Conservation (phyloP, 2,797 vertebrate species). For the Euthynnus affinis region DNA sequence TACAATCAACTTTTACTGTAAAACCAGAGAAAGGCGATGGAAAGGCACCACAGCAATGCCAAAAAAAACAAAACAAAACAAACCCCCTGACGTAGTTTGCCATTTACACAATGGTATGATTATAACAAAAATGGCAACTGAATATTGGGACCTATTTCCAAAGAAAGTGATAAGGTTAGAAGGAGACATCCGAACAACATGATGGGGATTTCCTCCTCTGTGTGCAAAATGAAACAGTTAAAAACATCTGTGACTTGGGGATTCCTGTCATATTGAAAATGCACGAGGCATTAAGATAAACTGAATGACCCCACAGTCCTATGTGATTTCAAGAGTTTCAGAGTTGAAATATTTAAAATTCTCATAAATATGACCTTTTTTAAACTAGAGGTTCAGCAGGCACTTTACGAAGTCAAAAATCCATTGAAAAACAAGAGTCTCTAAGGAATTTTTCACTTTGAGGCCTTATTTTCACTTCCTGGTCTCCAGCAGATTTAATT, state of each 20-base stretch:
- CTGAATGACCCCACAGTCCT: no score
- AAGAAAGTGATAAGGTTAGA: slow-evolving; percentile 5
- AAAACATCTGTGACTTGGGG: neutral
- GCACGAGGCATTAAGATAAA: no score
- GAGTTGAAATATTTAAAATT: no score
- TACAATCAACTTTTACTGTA: neutral
- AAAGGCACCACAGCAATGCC: neutral
- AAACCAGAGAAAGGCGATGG: neutral
- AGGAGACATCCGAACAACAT: fast-evolving
- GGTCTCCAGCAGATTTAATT: neutral
- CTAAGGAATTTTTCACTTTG: neutral
- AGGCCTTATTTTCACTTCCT: neutral
- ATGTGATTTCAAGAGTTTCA: no score
- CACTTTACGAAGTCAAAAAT: no score
- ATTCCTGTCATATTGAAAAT: neutral
- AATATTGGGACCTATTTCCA: neutral
- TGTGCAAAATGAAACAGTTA: neutral
- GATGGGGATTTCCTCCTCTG: neutral
- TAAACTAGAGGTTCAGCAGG: no score
- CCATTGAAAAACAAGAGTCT: neutral
- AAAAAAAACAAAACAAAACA: no score
- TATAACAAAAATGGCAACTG: neutral
- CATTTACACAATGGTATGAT: neutral
- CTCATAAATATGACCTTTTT: no score
- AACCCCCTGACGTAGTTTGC: neutral